Evolutionary conservation across 2,888 invertebrate species (phyloP).

Genomic region (Pherbina coryleti): DNA sequence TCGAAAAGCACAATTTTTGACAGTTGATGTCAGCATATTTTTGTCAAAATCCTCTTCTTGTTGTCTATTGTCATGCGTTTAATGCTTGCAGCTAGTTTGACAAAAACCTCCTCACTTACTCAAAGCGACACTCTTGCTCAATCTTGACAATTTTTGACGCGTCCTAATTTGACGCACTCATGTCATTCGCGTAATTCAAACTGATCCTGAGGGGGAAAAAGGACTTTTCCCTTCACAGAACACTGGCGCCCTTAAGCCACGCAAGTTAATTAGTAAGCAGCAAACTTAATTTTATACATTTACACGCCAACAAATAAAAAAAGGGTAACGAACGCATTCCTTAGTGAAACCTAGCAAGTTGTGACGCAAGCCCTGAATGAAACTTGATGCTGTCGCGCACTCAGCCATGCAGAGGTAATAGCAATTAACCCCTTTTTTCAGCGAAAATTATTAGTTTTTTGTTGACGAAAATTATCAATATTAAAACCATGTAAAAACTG

Average conservation of each 20-base stretch:
- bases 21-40: not conserved
- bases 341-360: slow-evolving; percentile 17
- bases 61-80: slow-evolving; percentile 3
- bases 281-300: not conserved
- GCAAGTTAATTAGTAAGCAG: slow-evolving; percentile 13
- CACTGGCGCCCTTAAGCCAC: not conserved
- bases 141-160: slow-evolving; percentile 8
- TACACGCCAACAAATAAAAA: not conserved
- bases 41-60: not conserved
- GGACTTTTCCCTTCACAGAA: not conserved
- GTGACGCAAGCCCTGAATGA: slow-evolving; percentile 5
- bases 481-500: slow-evolving; percentile 41
- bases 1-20: not conserved
- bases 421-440: slow-evolving; percentile 46
- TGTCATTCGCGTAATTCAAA: slow-evolving; percentile 1
- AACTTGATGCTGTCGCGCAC: not conserved
- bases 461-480: not conserved
- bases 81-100: not conserved
- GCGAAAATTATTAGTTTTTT: not conserved
- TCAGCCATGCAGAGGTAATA: slow-evolving; percentile 33
- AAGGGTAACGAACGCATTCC: slow-evolving; percentile 10
- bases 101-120: not conserved
- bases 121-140: not conserved
- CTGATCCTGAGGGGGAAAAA: not conserved
- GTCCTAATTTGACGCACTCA: slow-evolving; percentile 16